A percentile compares a stretch with the other conserved stretches of the same genome.
phyloP scores from a whole-genome alignment of 2,113 vertebrate species.

The Vicugna pacos region DNA sequence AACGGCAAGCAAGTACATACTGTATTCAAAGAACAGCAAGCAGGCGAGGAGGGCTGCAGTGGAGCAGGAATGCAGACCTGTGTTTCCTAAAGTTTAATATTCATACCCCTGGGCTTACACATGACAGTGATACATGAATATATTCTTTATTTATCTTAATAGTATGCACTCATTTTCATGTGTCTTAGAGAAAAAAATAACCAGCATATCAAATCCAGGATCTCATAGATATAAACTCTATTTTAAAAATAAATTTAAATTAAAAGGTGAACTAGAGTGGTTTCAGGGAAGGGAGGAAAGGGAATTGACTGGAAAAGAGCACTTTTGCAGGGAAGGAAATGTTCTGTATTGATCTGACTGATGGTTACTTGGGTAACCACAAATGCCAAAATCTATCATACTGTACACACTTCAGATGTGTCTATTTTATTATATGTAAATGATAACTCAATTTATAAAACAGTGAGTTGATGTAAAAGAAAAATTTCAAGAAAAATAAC shows the following conservation, averaged over 20 bases:
- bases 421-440: background rate
- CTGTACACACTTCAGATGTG: background rate
- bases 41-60: background rate
- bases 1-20: background rate
- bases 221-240: slow-evolving; percentile 26
- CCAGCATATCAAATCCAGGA: slow-evolving; percentile 11
- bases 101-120: background rate
- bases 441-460: slow-evolving; percentile 19
- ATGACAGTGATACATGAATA: background rate
- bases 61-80: background rate
- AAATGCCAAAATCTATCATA: background rate
- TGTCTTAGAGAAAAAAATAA: slow-evolving; percentile 4
- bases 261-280: background rate
- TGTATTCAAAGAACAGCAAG: background rate
- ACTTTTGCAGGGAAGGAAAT: background rate
- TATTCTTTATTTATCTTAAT: background rate
- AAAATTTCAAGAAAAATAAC: slow-evolving; percentile 18
- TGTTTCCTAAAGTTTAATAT: background rate
- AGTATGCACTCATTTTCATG: background rate
- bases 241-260: slow-evolving; percentile 55
- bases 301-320: background rate
- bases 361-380: background rate
- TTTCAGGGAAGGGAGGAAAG: background rate
- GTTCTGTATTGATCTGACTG: background rate
- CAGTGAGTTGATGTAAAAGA: background rate